Percentiles rank a stretch among this genome's conserved stretches.
These are phyloP conservation scores for Acromyrmex echinatior DNA, from an alignment of 1,140 invertebrate genomes.

Conservation along the genomic window DNA sequence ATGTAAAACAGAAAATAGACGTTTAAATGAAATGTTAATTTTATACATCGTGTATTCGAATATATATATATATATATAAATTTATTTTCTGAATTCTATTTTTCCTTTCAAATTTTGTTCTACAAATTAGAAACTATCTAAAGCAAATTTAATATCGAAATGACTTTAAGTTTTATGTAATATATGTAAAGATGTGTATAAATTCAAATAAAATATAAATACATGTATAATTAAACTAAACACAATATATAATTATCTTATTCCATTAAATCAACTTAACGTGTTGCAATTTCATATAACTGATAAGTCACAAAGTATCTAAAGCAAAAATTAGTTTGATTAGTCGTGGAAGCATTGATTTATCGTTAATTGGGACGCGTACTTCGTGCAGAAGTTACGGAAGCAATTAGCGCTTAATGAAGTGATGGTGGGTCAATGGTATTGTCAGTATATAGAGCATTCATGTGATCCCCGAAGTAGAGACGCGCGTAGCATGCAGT, in stretches of 20 bases:
- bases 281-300: constrained; percentile 1
- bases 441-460: neutral
- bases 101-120: neutral
- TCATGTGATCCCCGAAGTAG: neutral
- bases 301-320: neutral
- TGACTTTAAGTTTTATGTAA: no score
- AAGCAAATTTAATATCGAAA: neutral
- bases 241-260: neutral
- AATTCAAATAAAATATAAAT: constrained; percentile 19
- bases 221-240: neutral
- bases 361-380: constrained; percentile 17
- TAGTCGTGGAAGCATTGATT: neutral
- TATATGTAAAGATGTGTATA: neutral
- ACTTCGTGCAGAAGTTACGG: constrained; percentile 28
- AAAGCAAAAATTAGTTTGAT: constrained; percentile 11
- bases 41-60: neutral
- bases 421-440: constrained; percentile 12
- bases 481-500: neutral
- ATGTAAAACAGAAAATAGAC: neutral
- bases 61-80: neutral
- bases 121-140: neutral
- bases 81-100: neutral
- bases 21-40: neutral
- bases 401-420: constrained; percentile 46
- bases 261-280: neutral